A percentile compares a stretch with the other conserved stretches of the same genome.
These are phyloP conservation scores for Maniola hyperantus DNA, from an alignment of 2,888 invertebrate genomes.

Conservation along the genomic window DNA sequence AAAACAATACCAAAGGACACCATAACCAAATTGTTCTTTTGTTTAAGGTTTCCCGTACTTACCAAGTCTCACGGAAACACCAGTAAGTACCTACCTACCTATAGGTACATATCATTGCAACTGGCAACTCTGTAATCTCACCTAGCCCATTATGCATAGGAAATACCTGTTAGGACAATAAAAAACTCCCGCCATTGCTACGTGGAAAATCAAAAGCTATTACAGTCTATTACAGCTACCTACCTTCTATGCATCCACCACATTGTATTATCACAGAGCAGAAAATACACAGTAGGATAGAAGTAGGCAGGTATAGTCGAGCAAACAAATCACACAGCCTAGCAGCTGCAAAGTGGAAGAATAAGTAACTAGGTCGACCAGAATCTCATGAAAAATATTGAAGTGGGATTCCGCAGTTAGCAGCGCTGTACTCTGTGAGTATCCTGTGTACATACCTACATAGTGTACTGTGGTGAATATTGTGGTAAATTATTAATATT, in stretches of 20 bases:
- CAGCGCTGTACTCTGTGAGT: no score
- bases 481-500: no score
- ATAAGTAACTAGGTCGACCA: no score
- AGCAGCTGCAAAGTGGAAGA: no score
- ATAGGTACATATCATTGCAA: slow-evolving; percentile 63
- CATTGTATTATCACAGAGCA: slow-evolving; percentile 12
- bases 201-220: slow-evolving; percentile 70
- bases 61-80: slow-evolving; percentile 65
- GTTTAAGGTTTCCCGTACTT: slow-evolving; percentile 67
- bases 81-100: no score
- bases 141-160: slow-evolving; percentile 67
- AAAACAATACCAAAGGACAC: slow-evolving; percentile 43
- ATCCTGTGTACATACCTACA: no score
- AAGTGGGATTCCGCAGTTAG: no score
- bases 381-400: no score
- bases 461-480: no score
- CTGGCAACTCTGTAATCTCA: slow-evolving; percentile 67
- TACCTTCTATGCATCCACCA: slow-evolving; percentile 45
- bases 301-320: no score
- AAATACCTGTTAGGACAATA: slow-evolving; percentile 69
- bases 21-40: slow-evolving; percentile 62
- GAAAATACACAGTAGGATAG: not conserved
- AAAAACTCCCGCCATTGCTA: slow-evolving; percentile 62
- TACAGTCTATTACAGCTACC: slow-evolving; percentile 56
- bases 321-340: no score